phyloP scores from a whole-genome alignment of 1,140 invertebrate genomes.

The Musca vetustissima region DNA sequence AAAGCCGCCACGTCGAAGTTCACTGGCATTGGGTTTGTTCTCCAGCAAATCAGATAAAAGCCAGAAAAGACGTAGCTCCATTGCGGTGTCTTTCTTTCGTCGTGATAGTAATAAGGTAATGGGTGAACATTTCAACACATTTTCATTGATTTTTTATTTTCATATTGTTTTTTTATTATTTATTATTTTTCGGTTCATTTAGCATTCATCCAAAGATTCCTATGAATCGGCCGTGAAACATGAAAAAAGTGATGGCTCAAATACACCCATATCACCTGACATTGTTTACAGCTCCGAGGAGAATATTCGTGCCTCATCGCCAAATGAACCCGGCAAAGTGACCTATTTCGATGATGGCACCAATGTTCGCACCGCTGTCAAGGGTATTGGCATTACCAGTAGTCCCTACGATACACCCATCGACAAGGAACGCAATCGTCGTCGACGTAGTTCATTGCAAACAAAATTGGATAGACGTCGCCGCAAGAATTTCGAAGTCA shows the following conservation, averaged over 20 bases:
- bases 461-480: slow-evolving; percentile 69
- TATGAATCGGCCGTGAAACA: slow-evolving; percentile 53
- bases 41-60: slow-evolving; percentile 49
- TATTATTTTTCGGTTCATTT: slow-evolving; percentile 7
- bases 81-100: slow-evolving; percentile 49
- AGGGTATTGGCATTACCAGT: slow-evolving; percentile 32
- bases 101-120: slow-evolving; percentile 53
- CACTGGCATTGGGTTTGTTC: slow-evolving; percentile 49
- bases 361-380: slow-evolving; percentile 34
- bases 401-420: slow-evolving; percentile 38
- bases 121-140: background rate
- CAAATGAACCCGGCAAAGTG: slow-evolving; percentile 49
- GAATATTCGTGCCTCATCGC: slow-evolving; percentile 48
- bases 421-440: slow-evolving; percentile 48
- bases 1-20: slow-evolving; percentile 52
- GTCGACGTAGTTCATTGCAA: slow-evolving; percentile 73
- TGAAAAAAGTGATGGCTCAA: slow-evolving; percentile 51
- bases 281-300: slow-evolving; percentile 50
- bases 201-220: slow-evolving; percentile 53
- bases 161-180: slow-evolving; percentile 4
- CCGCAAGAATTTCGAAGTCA: slow-evolving; percentile 65
- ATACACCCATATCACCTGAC: slow-evolving; percentile 43
- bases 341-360: slow-evolving; percentile 51
- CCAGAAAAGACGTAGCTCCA: slow-evolving; percentile 53
- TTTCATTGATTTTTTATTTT: background rate